Base-by-base conservation (phyloP, 2,113 vertebrate species). In the Dunckerocampus dactyliophorus region DNA sequence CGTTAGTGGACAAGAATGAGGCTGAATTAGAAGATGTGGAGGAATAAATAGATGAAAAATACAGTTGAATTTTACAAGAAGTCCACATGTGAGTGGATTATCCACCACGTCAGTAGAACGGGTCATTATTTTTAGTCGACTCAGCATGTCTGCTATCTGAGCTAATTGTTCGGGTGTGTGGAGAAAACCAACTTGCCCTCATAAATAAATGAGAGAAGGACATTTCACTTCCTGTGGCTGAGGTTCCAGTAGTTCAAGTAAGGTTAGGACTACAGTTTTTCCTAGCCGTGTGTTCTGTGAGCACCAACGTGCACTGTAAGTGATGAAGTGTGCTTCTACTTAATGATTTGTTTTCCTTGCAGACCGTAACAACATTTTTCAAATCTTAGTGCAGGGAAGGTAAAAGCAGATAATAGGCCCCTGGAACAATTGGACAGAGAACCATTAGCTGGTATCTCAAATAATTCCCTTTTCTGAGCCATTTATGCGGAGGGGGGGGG, bases 331-430 rank as follows among this genome's bases (percentile, higher is more conserved):
- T 63, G 47, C 65, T 69, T 71, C 49, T 43, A 54, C 65, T 50
- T 71, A 47, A 71, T 6, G 20, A 70, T 62, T 67, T 2, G 20
- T 0, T 71, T 42, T 75, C 21, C 61, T 47, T 56, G 39, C 43
- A 66, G 61, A 59, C 47, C 19, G 28, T 13, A 59, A n/a, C 8
- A 17, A 17, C 12, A 52, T 47, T 54, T 7, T 65, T 67, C 51
- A 76, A 77, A 69, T 37, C 8, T 53, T 49, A 66, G 75, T 74
- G 54, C 63, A 34, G 43, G 67, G 62, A 71, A 68, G 71, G 75
- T 79, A 82, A 70, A 79, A 77, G 61, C 50, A 75, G 64, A 85
- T 80, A 77, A 81, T 79, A 83, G 75, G 48, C 59, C 72, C 57
- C 74, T 68, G 20, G 63, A 72, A 76, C 71, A 55, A 63, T 65